Conservation (phyloP, 2,888 invertebrate species). For the Drosophila pseudotalamancana region DNA sequence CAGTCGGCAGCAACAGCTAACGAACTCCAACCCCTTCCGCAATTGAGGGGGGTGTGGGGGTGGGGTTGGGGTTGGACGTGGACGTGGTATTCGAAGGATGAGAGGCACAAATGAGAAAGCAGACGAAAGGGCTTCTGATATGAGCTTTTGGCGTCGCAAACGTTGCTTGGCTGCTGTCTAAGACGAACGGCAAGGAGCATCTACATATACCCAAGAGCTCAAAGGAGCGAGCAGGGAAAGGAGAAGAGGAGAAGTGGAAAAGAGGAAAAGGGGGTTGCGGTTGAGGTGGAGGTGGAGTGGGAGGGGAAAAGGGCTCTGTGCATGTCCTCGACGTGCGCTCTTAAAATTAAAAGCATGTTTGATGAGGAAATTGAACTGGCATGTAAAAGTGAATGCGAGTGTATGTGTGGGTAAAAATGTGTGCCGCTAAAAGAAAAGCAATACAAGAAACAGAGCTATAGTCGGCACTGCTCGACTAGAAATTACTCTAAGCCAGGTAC, state of each 20-base stretch:
- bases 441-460: no score
- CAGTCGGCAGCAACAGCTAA: slow-evolving; percentile 69
- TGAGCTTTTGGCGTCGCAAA: slow-evolving; percentile 48
- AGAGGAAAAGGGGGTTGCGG: neutral
- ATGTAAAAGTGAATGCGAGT: slow-evolving; percentile 36
- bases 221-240: slow-evolving; percentile 1
- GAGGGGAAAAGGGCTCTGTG: slow-evolving; percentile 18
- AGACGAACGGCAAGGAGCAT: slow-evolving; percentile 22
- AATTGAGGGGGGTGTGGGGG: neutral
- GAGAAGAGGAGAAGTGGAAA: neutral
- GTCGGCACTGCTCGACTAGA: no score
- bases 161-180: slow-evolving; percentile 44
- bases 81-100: slow-evolving; percentile 30
- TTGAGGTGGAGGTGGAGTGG: neutral
- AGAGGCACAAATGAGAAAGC: slow-evolving; percentile 58
- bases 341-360: slow-evolving; percentile 78
- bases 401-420: slow-evolving; percentile 2
- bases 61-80: neutral
- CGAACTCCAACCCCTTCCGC: slow-evolving; percentile 82
- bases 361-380: slow-evolving; percentile 78
- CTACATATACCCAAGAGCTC: slow-evolving; percentile 2
- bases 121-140: slow-evolving; percentile 65
- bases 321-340: slow-evolving; percentile 65
- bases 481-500: no score
- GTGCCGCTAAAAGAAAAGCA: slow-evolving; percentile 15